Conservation (phyloP, 1,140 invertebrate species). For the Solen grandis region DNA sequence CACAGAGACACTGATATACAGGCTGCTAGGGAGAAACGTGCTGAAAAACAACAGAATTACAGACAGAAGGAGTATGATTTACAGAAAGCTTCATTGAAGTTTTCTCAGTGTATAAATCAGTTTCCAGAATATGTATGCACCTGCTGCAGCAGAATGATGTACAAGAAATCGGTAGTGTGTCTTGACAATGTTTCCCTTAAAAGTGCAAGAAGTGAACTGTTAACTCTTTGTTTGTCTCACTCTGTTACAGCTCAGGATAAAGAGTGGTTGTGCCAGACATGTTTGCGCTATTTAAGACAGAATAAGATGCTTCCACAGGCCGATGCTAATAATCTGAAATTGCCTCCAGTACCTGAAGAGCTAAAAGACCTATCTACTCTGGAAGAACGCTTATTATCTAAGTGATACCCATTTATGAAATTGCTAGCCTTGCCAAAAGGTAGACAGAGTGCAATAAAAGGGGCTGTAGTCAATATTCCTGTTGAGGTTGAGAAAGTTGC, state of each 20-base stretch:
- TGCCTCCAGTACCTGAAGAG: constrained; percentile 43
- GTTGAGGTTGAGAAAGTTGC: constrained; percentile 35
- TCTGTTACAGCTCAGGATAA: not conserved
- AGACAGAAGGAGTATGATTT: too few relatives aligned
- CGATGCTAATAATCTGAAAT: constrained; percentile 43
- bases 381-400: constrained; percentile 40
- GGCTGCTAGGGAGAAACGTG: too few relatives aligned
- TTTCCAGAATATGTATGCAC: constrained; percentile 52
- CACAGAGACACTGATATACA: too few relatives aligned
- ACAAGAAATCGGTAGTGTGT: constrained; percentile 43
- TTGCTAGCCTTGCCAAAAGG: constrained; percentile 41
- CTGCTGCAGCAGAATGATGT: constrained; percentile 46
- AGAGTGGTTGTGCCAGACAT: constrained; percentile 48
- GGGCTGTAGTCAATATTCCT: constrained; percentile 50
- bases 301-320: constrained; percentile 46
- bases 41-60: too few relatives aligned
- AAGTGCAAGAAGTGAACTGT: not conserved
- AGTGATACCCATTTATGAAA: constrained; percentile 48
- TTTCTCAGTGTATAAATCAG: constrained; percentile 28
- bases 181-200: constrained; percentile 8
- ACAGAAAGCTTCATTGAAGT: constrained; percentile 1
- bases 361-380: constrained; percentile 33
- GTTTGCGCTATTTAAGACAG: constrained; percentile 32
- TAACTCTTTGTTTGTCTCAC: constrained; percentile 20
- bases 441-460: constrained; percentile 48